These are phyloP conservation scores for Therioaphis trifolii DNA, from an alignment of 2,888 invertebrate genomes.

Conservation along the genomic window DNA sequence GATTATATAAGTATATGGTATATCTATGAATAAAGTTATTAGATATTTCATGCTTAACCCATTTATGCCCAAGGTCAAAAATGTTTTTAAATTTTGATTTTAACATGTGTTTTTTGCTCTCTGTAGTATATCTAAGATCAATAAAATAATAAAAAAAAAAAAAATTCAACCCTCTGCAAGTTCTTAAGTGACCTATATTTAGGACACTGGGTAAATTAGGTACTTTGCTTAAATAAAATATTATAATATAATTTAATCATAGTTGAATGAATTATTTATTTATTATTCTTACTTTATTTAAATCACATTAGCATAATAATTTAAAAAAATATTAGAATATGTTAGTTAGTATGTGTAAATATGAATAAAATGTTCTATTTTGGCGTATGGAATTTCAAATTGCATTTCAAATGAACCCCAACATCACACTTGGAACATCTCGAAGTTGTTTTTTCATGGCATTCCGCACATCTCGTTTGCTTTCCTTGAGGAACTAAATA, in stretches of 20 bases:
- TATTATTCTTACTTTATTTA: background rate
- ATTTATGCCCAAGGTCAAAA: no score
- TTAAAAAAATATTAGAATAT: background rate
- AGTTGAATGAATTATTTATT: background rate
- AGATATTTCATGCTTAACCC: no score
- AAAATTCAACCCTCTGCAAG: background rate
- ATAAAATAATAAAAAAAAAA: background rate
- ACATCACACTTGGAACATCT: constrained; percentile 22
- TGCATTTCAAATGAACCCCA: constrained; percentile 14
- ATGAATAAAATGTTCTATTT: background rate
- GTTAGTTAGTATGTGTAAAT: background rate
- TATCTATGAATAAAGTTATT: no score
- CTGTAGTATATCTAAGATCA: no score
- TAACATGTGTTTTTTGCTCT: no score
- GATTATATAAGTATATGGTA: no score
- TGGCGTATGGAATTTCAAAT: background rate
- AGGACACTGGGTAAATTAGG: background rate
- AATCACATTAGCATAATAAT: background rate
- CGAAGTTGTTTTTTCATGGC: constrained; percentile 16
- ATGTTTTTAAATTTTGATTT: no score
- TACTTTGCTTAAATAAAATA: background rate
- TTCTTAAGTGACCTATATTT: constrained; percentile 1
- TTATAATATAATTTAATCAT: background rate
- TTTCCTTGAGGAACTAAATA: constrained; percentile 23
- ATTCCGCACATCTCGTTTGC: constrained; percentile 20